Conservation (phyloP, 1,140 invertebrate genomes). For the Lepidurus apus region DNA sequence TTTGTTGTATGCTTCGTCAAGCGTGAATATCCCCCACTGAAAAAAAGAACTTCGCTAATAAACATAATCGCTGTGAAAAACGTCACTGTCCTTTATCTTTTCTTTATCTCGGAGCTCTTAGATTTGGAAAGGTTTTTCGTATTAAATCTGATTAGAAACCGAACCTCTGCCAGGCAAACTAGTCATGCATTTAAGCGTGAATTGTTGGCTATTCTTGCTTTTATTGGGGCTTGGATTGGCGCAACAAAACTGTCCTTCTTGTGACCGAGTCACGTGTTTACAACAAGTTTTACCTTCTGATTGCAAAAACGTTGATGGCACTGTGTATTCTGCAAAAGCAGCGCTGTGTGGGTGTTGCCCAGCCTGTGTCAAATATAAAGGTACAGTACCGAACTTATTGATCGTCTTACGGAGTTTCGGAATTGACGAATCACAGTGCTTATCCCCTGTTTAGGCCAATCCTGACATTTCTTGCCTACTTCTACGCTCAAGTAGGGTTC, state of each 20-base stretch:
- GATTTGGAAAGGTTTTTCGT: neutral
- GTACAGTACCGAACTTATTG: too few relatives aligned
- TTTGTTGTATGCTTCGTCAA: neutral
- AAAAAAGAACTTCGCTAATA: neutral
- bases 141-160: neutral
- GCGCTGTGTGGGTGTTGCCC: slow-evolving; percentile 31
- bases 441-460: too few relatives aligned
- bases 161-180: neutral
- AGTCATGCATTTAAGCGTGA: slow-evolving; percentile 10
- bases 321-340: slow-evolving; percentile 24
- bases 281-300: slow-evolving; percentile 31
- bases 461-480: too few relatives aligned
- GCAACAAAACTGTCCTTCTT: neutral
- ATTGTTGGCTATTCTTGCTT: neutral
- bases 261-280: slow-evolving; percentile 27
- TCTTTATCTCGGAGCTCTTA: neutral
- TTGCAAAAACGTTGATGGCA: slow-evolving; percentile 3
- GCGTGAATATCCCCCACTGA: neutral
- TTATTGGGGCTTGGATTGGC: neutral
- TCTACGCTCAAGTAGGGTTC: too few relatives aligned
- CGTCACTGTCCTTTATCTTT: neutral
- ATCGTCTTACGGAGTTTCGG: too few relatives aligned
- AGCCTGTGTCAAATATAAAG: slow-evolving; percentile 29
- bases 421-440: too few relatives aligned
- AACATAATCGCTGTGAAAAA: neutral